These are phyloP conservation scores for Karalla daura DNA, from an alignment of 2,797 vertebrate species.

Conservation along the genomic window DNA sequence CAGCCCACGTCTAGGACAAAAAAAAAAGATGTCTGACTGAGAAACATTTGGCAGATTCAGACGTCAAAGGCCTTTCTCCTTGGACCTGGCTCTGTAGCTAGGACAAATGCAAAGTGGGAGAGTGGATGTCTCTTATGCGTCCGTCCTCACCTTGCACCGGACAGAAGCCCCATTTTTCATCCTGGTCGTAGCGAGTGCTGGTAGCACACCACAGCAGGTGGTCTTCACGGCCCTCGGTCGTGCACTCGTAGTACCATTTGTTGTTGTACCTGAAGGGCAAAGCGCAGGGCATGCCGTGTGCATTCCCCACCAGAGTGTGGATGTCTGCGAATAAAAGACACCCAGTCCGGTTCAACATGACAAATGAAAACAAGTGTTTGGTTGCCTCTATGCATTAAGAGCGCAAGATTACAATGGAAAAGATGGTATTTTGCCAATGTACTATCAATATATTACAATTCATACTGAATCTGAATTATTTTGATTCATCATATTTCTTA, in stretches of 20 bases:
- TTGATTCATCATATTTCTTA: too few relatives aligned
- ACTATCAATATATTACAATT: too few relatives aligned
- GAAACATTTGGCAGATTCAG: too few relatives aligned
- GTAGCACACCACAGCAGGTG: slow-evolving; percentile 92
- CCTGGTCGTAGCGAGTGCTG: slow-evolving; percentile 87
- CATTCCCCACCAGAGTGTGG: slow-evolving; percentile 90
- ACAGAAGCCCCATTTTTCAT: slow-evolving; percentile 94
- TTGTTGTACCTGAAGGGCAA: slow-evolving; percentile 94
- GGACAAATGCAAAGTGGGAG: too few relatives aligned
- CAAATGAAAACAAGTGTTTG: background rate
- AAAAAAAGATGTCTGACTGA: background rate
- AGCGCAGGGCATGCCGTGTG: slow-evolving; percentile 88
- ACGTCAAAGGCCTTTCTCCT: too few relatives aligned
- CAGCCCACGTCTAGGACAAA: slow-evolving; percentile 81
- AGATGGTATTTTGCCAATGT: too few relatives aligned
- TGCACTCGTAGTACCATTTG: slow-evolving; percentile 92
- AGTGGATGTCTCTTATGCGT: too few relatives aligned
- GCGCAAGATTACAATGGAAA: too few relatives aligned
- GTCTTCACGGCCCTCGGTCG: slow-evolving; percentile 87
- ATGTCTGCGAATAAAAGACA: slow-evolving; percentile 81
- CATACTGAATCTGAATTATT: too few relatives aligned
- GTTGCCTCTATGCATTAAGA: background rate
- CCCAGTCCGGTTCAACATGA: background rate
- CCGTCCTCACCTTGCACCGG: slow-evolving; percentile 85
- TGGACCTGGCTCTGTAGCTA: too few relatives aligned